Base-by-base conservation (phyloP, 2,113 vertebrate species). In the Ovis canadensis region DNA sequence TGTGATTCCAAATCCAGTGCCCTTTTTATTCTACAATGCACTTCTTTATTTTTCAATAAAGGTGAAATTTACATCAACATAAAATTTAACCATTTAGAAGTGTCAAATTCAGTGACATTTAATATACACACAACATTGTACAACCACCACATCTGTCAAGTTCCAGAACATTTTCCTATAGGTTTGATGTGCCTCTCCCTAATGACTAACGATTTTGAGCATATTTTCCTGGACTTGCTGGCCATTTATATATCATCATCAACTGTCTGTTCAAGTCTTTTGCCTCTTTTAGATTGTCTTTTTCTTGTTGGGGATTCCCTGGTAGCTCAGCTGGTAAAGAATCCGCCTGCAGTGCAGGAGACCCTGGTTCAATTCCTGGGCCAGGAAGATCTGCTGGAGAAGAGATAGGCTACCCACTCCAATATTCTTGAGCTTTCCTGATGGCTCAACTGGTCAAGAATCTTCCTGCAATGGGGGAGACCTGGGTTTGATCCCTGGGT, bases 311-410 rank as follows among this genome's bases (percentile, higher is more conserved):
- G 95, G 19, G 67, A 23, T 40, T 71, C 67, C n/a, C n/a, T 71
- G n/a, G 67, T 71, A 3, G n/a, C 10, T 71, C 67, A 71, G n/a
- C 19, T 71, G n/a, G 67, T 71, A 71, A 71, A 40, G 67, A 71
- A 40, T 40, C 19, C 1, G 0, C 19, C n/a, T 71, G 67, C 67
- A 40, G n/a, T 23, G n/a, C 67, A 71, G 5, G n/a, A 71, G n/a
- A 40, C 67, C 19, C 19, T 40, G n/a, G 19, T 71, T 40, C 5
- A 0, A 71, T 40, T 71, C 19, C 67, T 71, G 10, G 19, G 67
- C 36, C 5, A 0, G 15, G n/a, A 40, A 71, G n/a, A 71, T 23
- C 10, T 0, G 0, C 67, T 71, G 10, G n/a, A 71, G 67, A 71
- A 71, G 19, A 23, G 67, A 36, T 71, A 71, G 17, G 64, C n/a